phyloP scores from a whole-genome alignment of 2,888 invertebrate species.

The Cactoblastis cactorum region DNA sequence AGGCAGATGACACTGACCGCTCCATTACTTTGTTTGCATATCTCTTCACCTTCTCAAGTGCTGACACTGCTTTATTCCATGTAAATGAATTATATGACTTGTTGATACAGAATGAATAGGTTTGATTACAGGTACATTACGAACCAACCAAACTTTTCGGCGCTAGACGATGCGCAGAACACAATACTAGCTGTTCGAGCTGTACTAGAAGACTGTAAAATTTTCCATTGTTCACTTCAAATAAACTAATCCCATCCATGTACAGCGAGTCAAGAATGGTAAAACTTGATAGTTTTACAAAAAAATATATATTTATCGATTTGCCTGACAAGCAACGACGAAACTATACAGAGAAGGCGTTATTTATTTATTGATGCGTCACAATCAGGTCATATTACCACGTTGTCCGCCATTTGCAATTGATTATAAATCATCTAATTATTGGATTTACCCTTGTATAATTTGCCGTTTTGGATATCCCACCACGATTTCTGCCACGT shows the following conservation, averaged over 20 bases:
- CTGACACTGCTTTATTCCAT: background rate
- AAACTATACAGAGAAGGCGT: background rate
- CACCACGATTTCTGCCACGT: conserved; percentile 86
- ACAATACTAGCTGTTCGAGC: too few species aligned
- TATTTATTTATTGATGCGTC: conserved; percentile 42
- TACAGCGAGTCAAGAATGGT: background rate
- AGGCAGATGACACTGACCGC: background rate
- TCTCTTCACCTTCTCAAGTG: background rate
- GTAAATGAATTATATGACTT: background rate
- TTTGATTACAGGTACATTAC: background rate
- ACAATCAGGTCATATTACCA: conserved; percentile 37
- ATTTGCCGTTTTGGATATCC: conserved; percentile 81
- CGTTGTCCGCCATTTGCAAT: conserved; percentile 73
- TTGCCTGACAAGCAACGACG: background rate
- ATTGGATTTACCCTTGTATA: conserved; percentile 84
- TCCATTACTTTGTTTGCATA: background rate
- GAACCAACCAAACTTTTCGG: too few species aligned
- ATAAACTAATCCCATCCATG: background rate
- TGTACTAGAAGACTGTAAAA: background rate
- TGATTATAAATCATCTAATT: conserved; percentile 54
- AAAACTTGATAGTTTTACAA: background rate
- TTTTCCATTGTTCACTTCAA: background rate
- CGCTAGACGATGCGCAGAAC: too few species aligned
- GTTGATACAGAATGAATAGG: background rate
- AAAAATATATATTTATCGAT: background rate